Evolutionary conservation across 2,113 vertebrate genomes (phyloP), one percentile per base, ranked within the genome.

Genomic region (Podiceps cristatus): DNA sequence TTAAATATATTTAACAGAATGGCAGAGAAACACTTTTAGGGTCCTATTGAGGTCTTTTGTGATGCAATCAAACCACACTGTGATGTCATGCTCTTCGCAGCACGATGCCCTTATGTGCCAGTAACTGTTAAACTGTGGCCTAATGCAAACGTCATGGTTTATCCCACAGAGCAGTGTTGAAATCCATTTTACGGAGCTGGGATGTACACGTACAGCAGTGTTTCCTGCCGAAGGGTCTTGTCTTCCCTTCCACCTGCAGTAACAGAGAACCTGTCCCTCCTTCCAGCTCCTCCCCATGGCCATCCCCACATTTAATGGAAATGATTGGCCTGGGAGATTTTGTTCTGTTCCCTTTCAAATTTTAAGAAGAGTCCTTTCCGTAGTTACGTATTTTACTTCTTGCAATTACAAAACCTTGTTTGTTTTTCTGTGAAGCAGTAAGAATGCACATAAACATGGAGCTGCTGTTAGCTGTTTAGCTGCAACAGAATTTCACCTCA

Each of bases 101-200:
- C 19, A 6, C 28, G 74, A 40, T 63, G 53, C 40, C 44, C 35
- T 35, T 28, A 23, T 3, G 18, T 18, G 22, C 37, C 58, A 90
- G 53, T 37, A 77, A 11, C 29, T 79, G 35, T 78, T 53, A 81
- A 87, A 37, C 18, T 14, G 8, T 17, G 24, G 42, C 22, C 13
- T 71, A 68, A 68, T n/a, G 19, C 25, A 31, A 63, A 62, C 9
- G 10, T 33, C 5, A 3, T 0, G 0, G 7, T 20, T 94, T 11
- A 22, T 27, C 14, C 42, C 3, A 2, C 20, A 50, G 4, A 75
- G 5, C 13, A 25, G 13, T 11, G 24, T 8, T 31, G n/a, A 75
- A 55, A 28, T 5, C 3, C 22, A 4, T 37, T 69, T 75, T 11
- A 7, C 11, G 53, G n/a, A 37, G 9, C 0, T 56, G 13, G 47